Conservation (phyloP, 2,888 invertebrate genomes). For the Hetaerina titia region DNA sequence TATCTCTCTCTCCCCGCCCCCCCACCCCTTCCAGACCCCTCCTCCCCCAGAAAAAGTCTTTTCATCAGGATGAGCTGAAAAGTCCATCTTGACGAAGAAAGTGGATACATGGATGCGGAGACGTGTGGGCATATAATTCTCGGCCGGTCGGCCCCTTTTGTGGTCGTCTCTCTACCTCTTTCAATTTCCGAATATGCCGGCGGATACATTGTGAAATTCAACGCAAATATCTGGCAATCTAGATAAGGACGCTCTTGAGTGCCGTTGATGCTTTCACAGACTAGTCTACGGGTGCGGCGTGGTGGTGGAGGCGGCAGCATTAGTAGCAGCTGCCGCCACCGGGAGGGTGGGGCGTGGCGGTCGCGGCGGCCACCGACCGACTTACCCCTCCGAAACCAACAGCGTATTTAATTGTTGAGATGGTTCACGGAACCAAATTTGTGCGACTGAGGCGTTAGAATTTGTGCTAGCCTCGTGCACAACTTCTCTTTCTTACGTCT, state of each 20-base stretch:
- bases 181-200: slow-evolving; percentile 24
- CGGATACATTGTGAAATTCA: slow-evolving; percentile 14
- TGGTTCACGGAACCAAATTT: too few relatives aligned
- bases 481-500: too few relatives aligned
- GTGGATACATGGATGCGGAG: slow-evolving; percentile 15
- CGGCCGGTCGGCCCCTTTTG: not conserved
- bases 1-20: slow-evolving; percentile 28
- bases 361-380: not conserved
- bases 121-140: not conserved
- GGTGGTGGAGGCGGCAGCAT: not conserved
- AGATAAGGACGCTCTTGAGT: slow-evolving; percentile 14
- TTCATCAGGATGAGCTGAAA: slow-evolving; percentile 43
- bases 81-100: slow-evolving; percentile 47
- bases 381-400: too few relatives aligned
- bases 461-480: too few relatives aligned
- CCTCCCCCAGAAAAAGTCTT: not conserved
- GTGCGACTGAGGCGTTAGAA: too few relatives aligned
- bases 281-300: not conserved
- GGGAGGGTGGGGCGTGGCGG: not conserved
- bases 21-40: not conserved
- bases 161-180: not conserved
- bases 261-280: slow-evolving; percentile 13
- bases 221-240: slow-evolving; percentile 13
- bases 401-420: too few relatives aligned
- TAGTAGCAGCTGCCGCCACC: not conserved